Evolutionary conservation across 35 echinoderm and acorn worm species (phyloP).

Genomic region (Ophioderma brevispina): DNA sequence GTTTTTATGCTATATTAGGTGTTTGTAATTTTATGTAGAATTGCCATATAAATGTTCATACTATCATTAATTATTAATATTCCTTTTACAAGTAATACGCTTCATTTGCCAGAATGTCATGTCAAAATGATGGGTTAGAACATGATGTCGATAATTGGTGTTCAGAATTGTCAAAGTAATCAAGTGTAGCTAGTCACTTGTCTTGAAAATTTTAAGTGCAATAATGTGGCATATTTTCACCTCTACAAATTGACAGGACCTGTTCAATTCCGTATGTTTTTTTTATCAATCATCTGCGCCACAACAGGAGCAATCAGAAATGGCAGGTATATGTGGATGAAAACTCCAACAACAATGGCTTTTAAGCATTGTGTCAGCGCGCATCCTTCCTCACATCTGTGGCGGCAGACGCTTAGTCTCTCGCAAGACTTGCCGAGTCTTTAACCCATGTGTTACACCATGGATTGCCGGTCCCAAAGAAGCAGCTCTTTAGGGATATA

Average conservation of each 20-base stretch:
- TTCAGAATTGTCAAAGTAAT: too few relatives aligned
- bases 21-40: too few relatives aligned
- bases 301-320: conserved; percentile 74
- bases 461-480: conserved; percentile 79
- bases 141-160: too few relatives aligned
- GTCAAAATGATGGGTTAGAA: too few relatives aligned
- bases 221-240: too few relatives aligned
- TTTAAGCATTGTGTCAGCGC: conserved; percentile 76
- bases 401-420: conserved; percentile 79
- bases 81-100: too few relatives aligned
- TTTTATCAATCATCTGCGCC: conserved; percentile 15
- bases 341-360: conserved; percentile 87
- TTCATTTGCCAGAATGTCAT: too few relatives aligned
- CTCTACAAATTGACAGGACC: neutral
- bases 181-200: too few relatives aligned
- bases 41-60: too few relatives aligned
- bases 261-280: neutral
- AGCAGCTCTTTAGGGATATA: conserved; percentile 73
- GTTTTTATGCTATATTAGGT: too few relatives aligned
- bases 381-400: conserved; percentile 91
- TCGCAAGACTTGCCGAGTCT: conserved; percentile 69
- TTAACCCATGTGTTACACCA: conserved; percentile 78
- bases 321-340: conserved; percentile 94
- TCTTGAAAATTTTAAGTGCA: too few relatives aligned
- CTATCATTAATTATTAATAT: too few relatives aligned